Evolutionary conservation across 2,797 vertebrate genomes (phyloP).

Genomic region (Euthynnus affinis): DNA sequence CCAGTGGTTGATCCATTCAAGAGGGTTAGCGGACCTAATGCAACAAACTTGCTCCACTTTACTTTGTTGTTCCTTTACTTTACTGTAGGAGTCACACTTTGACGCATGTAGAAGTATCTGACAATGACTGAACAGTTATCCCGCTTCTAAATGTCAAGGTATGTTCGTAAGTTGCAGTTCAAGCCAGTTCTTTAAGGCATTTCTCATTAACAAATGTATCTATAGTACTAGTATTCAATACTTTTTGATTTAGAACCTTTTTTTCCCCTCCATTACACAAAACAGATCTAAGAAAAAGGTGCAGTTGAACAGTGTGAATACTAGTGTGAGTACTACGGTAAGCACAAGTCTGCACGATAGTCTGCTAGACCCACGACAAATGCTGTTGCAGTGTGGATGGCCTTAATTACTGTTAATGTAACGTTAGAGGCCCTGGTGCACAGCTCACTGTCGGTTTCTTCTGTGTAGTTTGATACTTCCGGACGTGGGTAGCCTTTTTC

Average conservation of each 20-base stretch:
- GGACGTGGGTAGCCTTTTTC: slow-evolving; percentile 42
- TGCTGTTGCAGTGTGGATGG: slow-evolving; percentile 57
- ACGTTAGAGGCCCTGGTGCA: slow-evolving; percentile 56
- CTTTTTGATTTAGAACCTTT: neutral
- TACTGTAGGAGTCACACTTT: neutral
- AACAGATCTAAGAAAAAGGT: slow-evolving; percentile 4
- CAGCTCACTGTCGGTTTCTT: slow-evolving; percentile 43
- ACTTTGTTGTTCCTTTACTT: neutral
- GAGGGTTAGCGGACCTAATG: too few species aligned
- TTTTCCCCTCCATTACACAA: neutral
- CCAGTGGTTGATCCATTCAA: too few species aligned
- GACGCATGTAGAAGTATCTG: too few species aligned
- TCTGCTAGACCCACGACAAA: slow-evolving; percentile 56
- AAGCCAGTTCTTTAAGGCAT: neutral
- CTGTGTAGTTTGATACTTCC: slow-evolving; percentile 57
- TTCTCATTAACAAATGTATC: neutral
- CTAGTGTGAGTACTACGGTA: neutral
- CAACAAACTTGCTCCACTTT: too few species aligned
- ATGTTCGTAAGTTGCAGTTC: neutral
- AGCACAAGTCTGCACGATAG: slow-evolving; percentile 22
- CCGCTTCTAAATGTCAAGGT: too few species aligned
- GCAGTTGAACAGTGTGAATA: neutral
- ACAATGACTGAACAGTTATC: neutral
- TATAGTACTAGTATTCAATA: neutral
- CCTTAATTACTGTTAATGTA: slow-evolving; percentile 69